Percentiles rank a stretch among this genome's conserved stretches.
Conservation (phyloP, 2,113 vertebrate genomes). For the Sialia sialis region DNA sequence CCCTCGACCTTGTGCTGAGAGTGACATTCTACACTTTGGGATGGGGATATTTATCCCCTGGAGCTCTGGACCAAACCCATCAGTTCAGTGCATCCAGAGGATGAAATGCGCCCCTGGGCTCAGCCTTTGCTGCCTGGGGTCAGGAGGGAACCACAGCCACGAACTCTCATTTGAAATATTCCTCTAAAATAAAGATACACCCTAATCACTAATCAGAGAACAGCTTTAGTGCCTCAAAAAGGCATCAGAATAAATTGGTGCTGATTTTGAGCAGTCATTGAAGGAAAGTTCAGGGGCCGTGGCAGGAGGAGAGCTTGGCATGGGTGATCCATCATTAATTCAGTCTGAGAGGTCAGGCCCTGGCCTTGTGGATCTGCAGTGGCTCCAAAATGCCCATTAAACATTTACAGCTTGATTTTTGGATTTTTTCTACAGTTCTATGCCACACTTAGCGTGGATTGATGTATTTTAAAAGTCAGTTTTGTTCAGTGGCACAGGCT, state of each 20-base stretch:
- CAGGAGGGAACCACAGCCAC: not conserved
- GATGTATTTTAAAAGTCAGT: not conserved
- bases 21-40: not conserved
- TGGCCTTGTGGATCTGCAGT: not conserved
- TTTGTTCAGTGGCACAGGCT: not conserved
- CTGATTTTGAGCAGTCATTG: not conserved
- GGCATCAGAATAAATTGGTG: conserved; percentile 46
- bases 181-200: not conserved
- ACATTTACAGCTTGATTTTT: not conserved
- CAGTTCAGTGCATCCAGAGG: not conserved
- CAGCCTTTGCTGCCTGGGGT: not conserved
- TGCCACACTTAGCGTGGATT: not conserved
- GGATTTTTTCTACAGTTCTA: not conserved
- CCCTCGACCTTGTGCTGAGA: not conserved
- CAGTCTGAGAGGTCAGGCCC: not conserved
- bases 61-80: not conserved
- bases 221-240: not conserved
- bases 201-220: not conserved
- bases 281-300: not conserved
- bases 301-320: not conserved
- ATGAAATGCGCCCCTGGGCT: not conserved
- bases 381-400: not conserved
- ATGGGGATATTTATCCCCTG: not conserved
- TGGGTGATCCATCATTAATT: not conserved
- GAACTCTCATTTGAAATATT: not conserved